Conservation (phyloP, 2,888 invertebrate species). For the Catocala fraxini region DNA sequence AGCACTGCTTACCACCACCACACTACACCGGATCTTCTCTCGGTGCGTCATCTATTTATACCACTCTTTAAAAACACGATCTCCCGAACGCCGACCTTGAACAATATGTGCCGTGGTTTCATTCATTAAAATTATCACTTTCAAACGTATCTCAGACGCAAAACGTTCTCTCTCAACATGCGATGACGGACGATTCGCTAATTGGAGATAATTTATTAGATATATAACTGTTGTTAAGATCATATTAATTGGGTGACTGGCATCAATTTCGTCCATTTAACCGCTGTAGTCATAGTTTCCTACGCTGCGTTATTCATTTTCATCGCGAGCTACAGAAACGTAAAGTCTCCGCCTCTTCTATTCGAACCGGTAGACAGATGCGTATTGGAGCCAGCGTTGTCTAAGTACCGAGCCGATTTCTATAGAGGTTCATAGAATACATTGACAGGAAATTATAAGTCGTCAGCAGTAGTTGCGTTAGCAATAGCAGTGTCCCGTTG, state of each 20-base stretch:
- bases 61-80: slow-evolving; percentile 57
- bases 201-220: slow-evolving; percentile 69
- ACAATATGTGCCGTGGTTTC: slow-evolving; percentile 63
- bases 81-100: slow-evolving; percentile 69
- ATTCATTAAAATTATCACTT: slow-evolving; percentile 68
- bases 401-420: slow-evolving; percentile 25
- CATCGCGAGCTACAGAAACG: slow-evolving; percentile 14
- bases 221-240: slow-evolving; percentile 56
- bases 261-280: slow-evolving; percentile 54
- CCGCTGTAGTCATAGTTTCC: slow-evolving; percentile 46
- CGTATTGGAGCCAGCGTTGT: slow-evolving; percentile 18
- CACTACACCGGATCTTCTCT: slow-evolving; percentile 66
- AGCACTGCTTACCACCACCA: slow-evolving; percentile 50
- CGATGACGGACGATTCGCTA: slow-evolving; percentile 61
- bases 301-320: slow-evolving; percentile 24
- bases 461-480: slow-evolving; percentile 58
- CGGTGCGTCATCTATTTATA: slow-evolving; percentile 78
- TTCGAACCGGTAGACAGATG: slow-evolving; percentile 6
- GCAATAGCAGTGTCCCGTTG: slow-evolving; percentile 73
- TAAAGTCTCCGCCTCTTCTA: slow-evolving; percentile 12
- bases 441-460: slow-evolving; percentile 70
- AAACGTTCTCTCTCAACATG: slow-evolving; percentile 51
- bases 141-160: slow-evolving; percentile 51
- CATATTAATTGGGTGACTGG: slow-evolving; percentile 66
- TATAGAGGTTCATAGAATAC: slow-evolving; percentile 43